Percentiles rank a stretch among this genome's conserved stretches.
phyloP scores from a whole-genome alignment of 1,140 invertebrate species.

The Drosophila auraria region DNA sequence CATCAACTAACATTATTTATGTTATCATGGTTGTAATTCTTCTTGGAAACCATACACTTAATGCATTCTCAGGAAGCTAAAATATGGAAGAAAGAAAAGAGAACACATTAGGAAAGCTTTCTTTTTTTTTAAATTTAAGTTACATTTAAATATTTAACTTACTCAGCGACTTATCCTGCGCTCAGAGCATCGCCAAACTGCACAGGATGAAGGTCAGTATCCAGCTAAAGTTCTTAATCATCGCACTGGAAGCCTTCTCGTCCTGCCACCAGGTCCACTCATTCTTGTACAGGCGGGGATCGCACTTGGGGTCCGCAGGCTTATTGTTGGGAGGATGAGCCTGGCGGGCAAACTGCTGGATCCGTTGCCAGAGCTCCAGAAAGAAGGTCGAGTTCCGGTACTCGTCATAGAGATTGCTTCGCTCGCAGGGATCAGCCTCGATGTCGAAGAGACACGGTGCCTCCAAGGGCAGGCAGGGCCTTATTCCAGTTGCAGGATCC shows the following conservation, averaged over 20 bases:
- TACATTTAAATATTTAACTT: not conserved
- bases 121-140: not conserved
- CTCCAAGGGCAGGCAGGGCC: conserved; percentile 81
- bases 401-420: conserved; percentile 88
- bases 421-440: conserved; percentile 92
- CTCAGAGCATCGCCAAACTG: conserved; percentile 4
- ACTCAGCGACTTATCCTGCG: not conserved
- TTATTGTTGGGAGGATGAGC: conserved; percentile 63
- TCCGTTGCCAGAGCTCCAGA: conserved; percentile 40
- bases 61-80: not conserved
- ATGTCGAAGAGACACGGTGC: conserved; percentile 91
- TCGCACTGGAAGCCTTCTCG: conserved; percentile 17
- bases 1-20: not conserved
- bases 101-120: too few species aligned
- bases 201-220: not conserved
- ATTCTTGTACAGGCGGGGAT: conserved; percentile 54
- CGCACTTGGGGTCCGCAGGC: conserved; percentile 48
- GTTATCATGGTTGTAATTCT: not conserved
- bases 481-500: conserved; percentile 5
- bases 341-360: conserved; percentile 49
- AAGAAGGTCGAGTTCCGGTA: conserved; percentile 47
- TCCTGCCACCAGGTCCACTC: conserved; percentile 82
- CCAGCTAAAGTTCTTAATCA: not conserved
- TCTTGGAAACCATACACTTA: not conserved
- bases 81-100: not conserved